Conservation (phyloP, 1,140 invertebrate genomes). For the Cotesia chilonis region DNA sequence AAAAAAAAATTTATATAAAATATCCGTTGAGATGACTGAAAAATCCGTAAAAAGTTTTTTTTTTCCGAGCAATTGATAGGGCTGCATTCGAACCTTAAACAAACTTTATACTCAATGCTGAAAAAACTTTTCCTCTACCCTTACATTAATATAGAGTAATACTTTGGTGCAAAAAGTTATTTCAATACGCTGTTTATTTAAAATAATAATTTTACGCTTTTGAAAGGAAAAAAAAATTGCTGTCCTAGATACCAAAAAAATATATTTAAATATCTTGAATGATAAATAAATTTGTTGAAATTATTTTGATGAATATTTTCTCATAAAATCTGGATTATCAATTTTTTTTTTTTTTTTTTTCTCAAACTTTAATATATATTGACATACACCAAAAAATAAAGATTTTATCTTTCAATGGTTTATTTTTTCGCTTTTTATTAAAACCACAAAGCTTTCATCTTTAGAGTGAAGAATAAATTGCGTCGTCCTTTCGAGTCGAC, state of each 20-base stretch:
- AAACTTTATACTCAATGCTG: slow-evolving; percentile 38
- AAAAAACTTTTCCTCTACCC: neutral
- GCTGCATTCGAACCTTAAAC: slow-evolving; percentile 47
- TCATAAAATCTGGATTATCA: too few species aligned
- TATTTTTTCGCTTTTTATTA: neutral
- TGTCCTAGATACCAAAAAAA: neutral
- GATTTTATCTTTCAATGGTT: neutral
- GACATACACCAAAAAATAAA: neutral
- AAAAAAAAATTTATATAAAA: slow-evolving; percentile 8
- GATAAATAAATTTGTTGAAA: too few species aligned
- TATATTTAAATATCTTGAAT: too few species aligned
- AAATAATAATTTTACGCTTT: too few species aligned
- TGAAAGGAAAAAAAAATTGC: slow-evolving; percentile 4
- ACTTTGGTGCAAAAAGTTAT: too few species aligned
- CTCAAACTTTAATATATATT: too few species aligned
- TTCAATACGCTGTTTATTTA: too few species aligned
- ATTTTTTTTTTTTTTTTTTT: too few species aligned
- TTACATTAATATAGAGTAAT: neutral
- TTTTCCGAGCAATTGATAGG: slow-evolving; percentile 47
- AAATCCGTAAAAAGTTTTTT: slow-evolving; percentile 33
- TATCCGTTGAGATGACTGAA: slow-evolving; percentile 20
- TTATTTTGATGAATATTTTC: too few species aligned
- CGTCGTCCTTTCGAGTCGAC: neutral
- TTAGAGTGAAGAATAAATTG: neutral
- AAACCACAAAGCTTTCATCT: neutral